These are phyloP conservation scores for Eptesicus fuscus DNA, from an alignment of 2,113 vertebrate genomes.

Conservation along the genomic window DNA sequence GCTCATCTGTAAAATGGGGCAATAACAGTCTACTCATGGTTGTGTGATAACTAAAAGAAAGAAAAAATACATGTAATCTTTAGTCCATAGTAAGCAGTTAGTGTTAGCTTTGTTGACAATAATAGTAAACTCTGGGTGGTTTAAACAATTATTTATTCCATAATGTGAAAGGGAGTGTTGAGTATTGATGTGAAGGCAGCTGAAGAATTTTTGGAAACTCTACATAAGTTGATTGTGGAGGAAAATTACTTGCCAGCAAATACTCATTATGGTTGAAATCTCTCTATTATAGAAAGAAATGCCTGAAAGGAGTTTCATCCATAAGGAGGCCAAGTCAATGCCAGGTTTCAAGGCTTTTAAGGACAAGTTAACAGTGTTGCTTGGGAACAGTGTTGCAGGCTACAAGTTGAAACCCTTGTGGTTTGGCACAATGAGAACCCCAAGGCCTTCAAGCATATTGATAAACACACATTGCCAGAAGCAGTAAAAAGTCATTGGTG, in stretches of 20 bases:
- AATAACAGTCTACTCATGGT: neutral
- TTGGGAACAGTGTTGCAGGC: neutral
- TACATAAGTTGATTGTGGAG: neutral
- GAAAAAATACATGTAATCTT: neutral
- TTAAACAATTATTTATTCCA: neutral
- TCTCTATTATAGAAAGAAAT: neutral
- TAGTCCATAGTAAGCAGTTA: neutral
- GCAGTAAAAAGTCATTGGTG: neutral
- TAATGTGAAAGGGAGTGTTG: neutral
- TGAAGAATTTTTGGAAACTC: neutral
- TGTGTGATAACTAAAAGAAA: neutral
- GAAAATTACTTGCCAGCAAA: neutral
- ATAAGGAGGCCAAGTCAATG: neutral
- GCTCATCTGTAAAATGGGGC: neutral
- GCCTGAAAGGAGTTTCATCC: neutral
- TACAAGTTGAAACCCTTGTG: neutral
- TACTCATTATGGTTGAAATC: neutral
- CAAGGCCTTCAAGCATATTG: neutral
- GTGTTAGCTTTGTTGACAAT: neutral
- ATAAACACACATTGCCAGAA: too few relatives aligned
- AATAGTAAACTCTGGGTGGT: neutral
- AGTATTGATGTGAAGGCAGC: neutral
- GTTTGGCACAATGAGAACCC: neutral
- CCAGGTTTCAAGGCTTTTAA: neutral
- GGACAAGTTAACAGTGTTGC: neutral